Evolutionary conservation across 2,797 vertebrate species (phyloP).

Genomic region (Rhabdomys pumilio): DNA sequence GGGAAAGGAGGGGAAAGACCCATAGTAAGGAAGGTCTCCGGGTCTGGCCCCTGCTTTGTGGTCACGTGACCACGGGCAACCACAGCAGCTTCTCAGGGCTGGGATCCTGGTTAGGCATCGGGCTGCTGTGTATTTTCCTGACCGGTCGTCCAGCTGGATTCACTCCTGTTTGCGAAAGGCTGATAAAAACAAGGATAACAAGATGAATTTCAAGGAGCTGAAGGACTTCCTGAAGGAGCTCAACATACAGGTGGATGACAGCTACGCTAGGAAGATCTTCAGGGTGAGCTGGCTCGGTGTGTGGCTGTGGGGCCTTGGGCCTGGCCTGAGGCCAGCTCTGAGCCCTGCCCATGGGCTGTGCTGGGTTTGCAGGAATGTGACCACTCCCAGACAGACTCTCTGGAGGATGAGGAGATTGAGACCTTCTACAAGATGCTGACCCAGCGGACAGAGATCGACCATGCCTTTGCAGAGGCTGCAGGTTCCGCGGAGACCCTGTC

Average conservation of each 20-base stretch:
- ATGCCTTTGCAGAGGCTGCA: constrained; percentile 90
- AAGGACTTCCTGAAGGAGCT: constrained; percentile 96
- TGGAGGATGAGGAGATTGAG: constrained; percentile 96
- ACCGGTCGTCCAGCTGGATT: constrained; percentile 95
- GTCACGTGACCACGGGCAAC: background rate
- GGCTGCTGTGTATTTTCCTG: constrained; percentile 87
- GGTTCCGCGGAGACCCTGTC: constrained; percentile 90
- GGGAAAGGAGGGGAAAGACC: background rate
- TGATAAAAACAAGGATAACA: constrained; percentile 97
- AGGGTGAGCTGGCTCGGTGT: constrained; percentile 87
- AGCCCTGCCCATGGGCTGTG: background rate
- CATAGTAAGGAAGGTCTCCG: background rate
- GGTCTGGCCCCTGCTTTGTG: background rate
- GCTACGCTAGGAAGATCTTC: constrained; percentile 94
- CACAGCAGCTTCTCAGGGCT: background rate
- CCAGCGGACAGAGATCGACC: constrained; percentile 93
- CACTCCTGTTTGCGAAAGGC: constrained; percentile 96
- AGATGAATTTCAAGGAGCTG: constrained; percentile 97
- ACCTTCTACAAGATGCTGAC: constrained; percentile 96
- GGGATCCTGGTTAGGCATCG: background rate
- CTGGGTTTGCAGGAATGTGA: constrained; percentile 93
- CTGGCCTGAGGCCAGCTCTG: background rate
- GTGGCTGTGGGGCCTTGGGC: background rate
- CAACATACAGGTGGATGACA: constrained; percentile 94
- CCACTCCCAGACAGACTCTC: constrained; percentile 92